Percentiles rank a stretch among this genome's conserved stretches.
These are phyloP conservation scores for Noctilio leporinus DNA, from an alignment of 2,113 vertebrate genomes.

Conservation along the genomic window DNA sequence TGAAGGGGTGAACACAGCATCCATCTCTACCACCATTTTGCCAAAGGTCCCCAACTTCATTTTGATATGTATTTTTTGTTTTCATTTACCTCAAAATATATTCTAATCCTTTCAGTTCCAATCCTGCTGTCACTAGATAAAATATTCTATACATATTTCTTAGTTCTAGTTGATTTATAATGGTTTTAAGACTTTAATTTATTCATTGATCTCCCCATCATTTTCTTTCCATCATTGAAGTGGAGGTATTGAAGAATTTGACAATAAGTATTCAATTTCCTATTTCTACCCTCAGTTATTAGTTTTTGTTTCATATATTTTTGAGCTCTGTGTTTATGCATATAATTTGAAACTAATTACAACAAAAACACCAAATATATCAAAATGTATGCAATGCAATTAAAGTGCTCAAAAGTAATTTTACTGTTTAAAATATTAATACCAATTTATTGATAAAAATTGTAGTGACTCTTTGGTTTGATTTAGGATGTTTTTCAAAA, in stretches of 20 bases:
- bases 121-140: not conserved
- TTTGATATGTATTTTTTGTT: not conserved
- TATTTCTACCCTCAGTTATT: not conserved
- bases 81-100: not conserved
- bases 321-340: not conserved
- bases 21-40: not conserved
- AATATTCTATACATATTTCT: not conserved
- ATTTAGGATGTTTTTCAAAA: not conserved
- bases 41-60: not conserved
- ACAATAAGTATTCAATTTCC: not conserved
- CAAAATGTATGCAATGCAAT: not conserved
- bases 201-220: not conserved
- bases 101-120: not conserved
- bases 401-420: not conserved
- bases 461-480: not conserved
- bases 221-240: not conserved
- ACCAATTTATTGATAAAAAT: not conserved
- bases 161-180: not conserved
- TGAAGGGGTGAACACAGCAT: not conserved
- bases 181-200: not conserved
- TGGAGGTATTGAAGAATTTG: not conserved
- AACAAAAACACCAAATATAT: not conserved
- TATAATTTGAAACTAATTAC: not conserved
- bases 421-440: not conserved
- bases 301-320: not conserved